Conservation (phyloP, 2,113 vertebrate species). For the Dipodomys ordii region DNA sequence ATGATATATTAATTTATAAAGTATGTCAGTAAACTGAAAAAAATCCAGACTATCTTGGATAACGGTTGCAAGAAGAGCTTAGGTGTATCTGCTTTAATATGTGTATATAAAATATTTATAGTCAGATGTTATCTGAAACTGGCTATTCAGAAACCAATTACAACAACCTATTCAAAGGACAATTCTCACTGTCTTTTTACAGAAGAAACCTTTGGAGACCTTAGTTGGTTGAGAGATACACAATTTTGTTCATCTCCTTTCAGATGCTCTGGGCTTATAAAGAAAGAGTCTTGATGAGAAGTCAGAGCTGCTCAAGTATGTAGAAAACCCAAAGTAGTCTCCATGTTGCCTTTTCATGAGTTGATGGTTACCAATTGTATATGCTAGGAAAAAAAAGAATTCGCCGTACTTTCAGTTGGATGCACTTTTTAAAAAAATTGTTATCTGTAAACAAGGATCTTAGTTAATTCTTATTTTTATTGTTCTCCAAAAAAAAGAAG, state of each 20-base stretch:
- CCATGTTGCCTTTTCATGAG: not conserved
- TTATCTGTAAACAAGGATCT: not conserved
- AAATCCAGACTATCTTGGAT: not conserved
- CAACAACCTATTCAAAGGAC: not conserved
- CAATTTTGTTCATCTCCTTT: not conserved
- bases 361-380: not conserved
- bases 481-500: slow-evolving; percentile 24
- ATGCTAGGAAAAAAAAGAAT: not conserved
- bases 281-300: not conserved
- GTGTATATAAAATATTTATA: slow-evolving; percentile 75
- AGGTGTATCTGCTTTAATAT: slow-evolving; percentile 63
- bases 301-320: not conserved
- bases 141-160: slow-evolving; percentile 71
- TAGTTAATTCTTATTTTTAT: not conserved
- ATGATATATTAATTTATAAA: no score
- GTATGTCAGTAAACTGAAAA: not conserved
- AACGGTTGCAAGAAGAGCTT: not conserved
- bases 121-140: slow-evolving; percentile 65
- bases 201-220: slow-evolving; percentile 37
- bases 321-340: not conserved
- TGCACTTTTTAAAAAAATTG: not conserved
- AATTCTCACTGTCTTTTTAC: slow-evolving; percentile 30
- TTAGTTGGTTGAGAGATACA: not conserved
- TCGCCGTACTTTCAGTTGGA: not conserved
- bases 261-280: not conserved